A percentile compares a stretch with the other conserved stretches of the same genome.
phyloP scores from a whole-genome alignment of 2,888 invertebrate genomes.

The Dynastes grantii region DNA sequence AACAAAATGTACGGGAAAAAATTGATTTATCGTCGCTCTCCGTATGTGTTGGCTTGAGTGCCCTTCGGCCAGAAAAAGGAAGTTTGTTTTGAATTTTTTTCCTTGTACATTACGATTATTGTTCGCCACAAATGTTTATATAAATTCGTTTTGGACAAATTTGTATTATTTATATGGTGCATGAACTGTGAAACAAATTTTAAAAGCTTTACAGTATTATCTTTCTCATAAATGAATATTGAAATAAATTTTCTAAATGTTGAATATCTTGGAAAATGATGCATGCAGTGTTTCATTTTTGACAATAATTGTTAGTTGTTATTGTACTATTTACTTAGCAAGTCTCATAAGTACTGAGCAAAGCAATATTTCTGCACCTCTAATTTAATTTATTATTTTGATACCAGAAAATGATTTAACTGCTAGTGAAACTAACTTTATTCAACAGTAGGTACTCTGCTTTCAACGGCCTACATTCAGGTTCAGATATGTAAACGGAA shows the following conservation, averaged over 20 bases:
- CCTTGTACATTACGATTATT: conserved; percentile 18
- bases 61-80: conserved; percentile 23
- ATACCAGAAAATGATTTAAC: too few species aligned
- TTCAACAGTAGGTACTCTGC: too few species aligned
- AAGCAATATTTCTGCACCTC: too few species aligned
- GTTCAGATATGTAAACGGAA: too few species aligned
- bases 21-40: conserved; percentile 37
- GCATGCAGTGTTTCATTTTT: too few species aligned
- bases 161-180: conserved; percentile 41
- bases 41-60: conserved; percentile 29
- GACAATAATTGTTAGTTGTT: too few species aligned
- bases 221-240: background rate
- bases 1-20: conserved; percentile 49
- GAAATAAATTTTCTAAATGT: background rate
- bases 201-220: conserved; percentile 1
- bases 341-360: too few species aligned
- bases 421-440: too few species aligned
- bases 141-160: conserved; percentile 37
- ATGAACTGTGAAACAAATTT: conserved; percentile 24
- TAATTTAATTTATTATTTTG: too few species aligned
- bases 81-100: conserved; percentile 32
- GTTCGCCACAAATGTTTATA: conserved; percentile 22
- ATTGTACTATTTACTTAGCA: too few species aligned
- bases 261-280: background rate
- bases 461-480: too few species aligned